Percentiles rank a stretch among this genome's conserved stretches.
Evolutionary conservation across 1,140 invertebrate species (phyloP).

Genomic region (Drosophila orena): DNA sequence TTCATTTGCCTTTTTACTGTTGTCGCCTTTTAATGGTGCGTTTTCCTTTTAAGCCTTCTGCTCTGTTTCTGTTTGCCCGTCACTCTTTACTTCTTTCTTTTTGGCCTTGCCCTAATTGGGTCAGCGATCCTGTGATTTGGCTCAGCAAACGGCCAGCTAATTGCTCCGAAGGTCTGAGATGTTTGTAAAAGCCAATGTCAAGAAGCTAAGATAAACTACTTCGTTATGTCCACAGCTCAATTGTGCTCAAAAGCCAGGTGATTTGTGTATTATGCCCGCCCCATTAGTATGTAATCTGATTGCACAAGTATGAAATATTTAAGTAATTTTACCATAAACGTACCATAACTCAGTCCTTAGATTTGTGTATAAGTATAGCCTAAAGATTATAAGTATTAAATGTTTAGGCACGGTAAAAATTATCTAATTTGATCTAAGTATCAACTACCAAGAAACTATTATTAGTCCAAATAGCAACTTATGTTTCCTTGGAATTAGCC

Average conservation of each 20-base stretch:
- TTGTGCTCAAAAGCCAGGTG: no score
- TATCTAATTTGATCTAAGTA: no score
- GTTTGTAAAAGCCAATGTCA: background rate
- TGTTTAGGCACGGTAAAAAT: no score
- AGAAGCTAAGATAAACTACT: background rate
- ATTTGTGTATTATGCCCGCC: no score
- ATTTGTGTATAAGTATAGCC: no score
- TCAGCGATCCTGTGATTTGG: conserved; percentile 51
- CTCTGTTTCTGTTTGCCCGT: conserved; percentile 2
- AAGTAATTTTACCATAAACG: no score
- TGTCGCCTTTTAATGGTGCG: conserved; percentile 61
- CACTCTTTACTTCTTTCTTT: conserved; percentile 19
- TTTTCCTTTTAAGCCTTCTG: conserved; percentile 64
- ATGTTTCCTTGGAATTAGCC: background rate
- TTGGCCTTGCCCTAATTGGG: conserved; percentile 48
- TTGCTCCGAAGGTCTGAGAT: conserved; percentile 14
- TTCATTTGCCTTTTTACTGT: conserved; percentile 73
- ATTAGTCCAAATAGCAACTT: background rate
- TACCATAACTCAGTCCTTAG: no score
- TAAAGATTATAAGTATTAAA: no score
- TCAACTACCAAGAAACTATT: background rate
- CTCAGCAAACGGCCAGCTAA: conserved; percentile 37
- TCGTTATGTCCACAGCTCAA: no score
- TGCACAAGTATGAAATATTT: no score
- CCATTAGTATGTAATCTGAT: no score